Conservation (phyloP, 2,797 vertebrate species). For the Sphenopsis melanotis region DNA sequence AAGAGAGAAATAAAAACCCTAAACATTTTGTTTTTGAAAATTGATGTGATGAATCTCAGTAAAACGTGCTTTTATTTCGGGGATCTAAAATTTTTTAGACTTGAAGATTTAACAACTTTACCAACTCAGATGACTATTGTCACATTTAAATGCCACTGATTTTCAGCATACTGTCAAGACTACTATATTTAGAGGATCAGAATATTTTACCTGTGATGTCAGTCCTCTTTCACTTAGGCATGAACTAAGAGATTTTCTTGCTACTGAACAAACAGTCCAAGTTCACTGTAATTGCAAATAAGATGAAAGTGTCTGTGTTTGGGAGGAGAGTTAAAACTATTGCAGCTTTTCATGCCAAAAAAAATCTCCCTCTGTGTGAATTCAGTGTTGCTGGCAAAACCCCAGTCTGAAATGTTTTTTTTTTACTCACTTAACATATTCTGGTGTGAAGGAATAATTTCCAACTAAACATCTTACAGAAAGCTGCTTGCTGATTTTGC, state of each 20-base stretch:
- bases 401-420: background rate
- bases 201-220: background rate
- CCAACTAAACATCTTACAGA: background rate
- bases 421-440: background rate
- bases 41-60: background rate
- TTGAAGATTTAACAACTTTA: background rate
- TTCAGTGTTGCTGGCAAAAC: background rate
- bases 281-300: background rate
- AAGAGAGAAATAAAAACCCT: background rate
- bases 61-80: background rate
- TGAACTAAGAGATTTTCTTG: background rate
- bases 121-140: background rate
- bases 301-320: background rate
- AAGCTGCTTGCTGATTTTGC: slow-evolving; percentile 11
- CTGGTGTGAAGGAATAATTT: slow-evolving; percentile 27
- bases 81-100: background rate
- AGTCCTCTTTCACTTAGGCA: background rate
- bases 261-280: background rate
- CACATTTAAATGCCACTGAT: background rate
- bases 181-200: background rate
- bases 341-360: background rate
- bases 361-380: background rate
- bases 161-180: background rate
- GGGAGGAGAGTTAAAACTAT: background rate
- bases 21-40: background rate